Base-by-base conservation (phyloP, 2,888 invertebrate genomes). In the Argyresthia albistria region DNA sequence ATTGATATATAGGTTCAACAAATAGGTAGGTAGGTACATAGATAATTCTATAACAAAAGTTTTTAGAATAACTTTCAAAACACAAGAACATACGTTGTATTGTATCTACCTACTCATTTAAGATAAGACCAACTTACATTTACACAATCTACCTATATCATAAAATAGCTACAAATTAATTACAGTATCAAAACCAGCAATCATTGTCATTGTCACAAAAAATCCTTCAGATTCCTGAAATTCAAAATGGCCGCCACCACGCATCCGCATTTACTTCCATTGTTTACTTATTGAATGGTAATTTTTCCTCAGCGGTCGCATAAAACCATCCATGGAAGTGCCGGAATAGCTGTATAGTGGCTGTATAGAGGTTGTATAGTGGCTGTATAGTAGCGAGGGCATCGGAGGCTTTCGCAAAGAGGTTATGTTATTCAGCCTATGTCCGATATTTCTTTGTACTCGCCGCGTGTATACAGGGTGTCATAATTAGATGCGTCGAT, bases 381-480 rank as follows among this genome's bases (percentile, higher is more conserved):
- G 77, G 81, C 72, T 76, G 80, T 80, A 76, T 73, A 25, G 25
- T 25, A 25, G 68, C 70, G 66, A 71, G 62, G 65, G 69, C 70
- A 73, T 71, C 70, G 25, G 25, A 25, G 25, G 25, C 25, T 25
- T 25, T 25, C 25, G 25, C 25, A 25, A 25, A 25, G 25, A 25
- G 25, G 25, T 25, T 25, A 25, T 25, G 80, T 69, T 80, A 87
- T 87, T 73, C 78, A 58, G 66, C 63, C 66, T 75, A 84, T 82
- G 77, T 63, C 61, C 62, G 76, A 63, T 62, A 78, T 74, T 69
- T 70, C 82, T 87, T 87, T 87, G 82, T 73, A 66, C 55, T 60
- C 59, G 73, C 84, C 84, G 83, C 63, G 63, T 51, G 56, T 46
- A 15, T 45, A 45, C 45, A 45, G 45, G 45, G 45, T 45, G 45